Conservation (phyloP, 1,140 invertebrate genomes). For the Oscheius sp. region DNA sequence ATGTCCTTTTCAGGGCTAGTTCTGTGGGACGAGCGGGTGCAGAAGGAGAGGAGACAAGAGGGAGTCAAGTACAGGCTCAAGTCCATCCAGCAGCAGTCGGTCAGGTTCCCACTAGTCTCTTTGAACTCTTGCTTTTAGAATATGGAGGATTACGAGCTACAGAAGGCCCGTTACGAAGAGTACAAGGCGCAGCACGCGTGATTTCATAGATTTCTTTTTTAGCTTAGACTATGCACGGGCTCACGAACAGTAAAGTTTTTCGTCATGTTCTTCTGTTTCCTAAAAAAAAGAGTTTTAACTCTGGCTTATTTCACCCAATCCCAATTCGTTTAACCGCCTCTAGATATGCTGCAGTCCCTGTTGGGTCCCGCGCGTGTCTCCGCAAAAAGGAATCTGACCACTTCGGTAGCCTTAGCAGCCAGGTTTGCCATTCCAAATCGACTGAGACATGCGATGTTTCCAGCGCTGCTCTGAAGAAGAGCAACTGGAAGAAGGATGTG, state of each 20-base stretch:
- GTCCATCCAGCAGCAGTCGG: constrained; percentile 43
- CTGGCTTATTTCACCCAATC: background rate
- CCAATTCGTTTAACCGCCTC: background rate
- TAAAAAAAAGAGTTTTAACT: background rate
- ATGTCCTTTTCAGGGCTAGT: constrained; percentile 39
- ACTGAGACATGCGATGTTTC: too few relatives aligned
- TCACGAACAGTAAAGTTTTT: background rate
- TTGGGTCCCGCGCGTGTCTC: too few relatives aligned
- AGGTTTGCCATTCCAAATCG: too few relatives aligned
- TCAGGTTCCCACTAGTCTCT: background rate
- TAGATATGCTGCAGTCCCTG: too few relatives aligned
- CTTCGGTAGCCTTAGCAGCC: too few relatives aligned
- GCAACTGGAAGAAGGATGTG: constrained; percentile 71
- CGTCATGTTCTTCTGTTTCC: background rate
- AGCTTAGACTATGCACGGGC: background rate
- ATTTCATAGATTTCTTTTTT: constrained; percentile 15
- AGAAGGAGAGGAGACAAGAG: constrained; percentile 50
- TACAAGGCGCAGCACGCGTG: constrained; percentile 39
- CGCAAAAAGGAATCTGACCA: too few relatives aligned
- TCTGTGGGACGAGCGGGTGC: constrained; percentile 48
- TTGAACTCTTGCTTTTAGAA: constrained; percentile 33
- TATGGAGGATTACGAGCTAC: constrained; percentile 53
- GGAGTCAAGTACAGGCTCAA: constrained; percentile 45
- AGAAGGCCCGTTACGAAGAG: constrained; percentile 40
- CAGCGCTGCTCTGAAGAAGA: constrained; percentile 10